Evolutionary conservation across 2,797 vertebrate species (phyloP), one percentile per base, ranked within the genome.

Genomic region (Lithobates sylvaticus): DNA sequence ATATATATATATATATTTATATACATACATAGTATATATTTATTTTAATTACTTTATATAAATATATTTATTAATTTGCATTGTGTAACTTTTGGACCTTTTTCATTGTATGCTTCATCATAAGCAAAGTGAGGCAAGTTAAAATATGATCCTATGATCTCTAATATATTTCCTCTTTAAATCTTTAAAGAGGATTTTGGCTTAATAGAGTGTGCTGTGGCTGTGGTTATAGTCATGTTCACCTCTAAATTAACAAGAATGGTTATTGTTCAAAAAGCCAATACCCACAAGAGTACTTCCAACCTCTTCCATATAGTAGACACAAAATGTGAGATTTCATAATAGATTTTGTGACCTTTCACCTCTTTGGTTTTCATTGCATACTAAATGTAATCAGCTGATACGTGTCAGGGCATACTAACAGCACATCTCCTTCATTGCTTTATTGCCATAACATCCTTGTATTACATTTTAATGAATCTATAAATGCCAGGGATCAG

Each of bases 381-480:
- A 67, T 47, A 65, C 34, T 82, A 74, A 82, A 82, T 74, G 32
- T 73, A 73, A 82, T 74, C 80, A 74, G 71, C 44, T 73, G 61
- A 65, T 47, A 68, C 75, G 76, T 67, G 72, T 75, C 61, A 68
- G 61, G 81, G 21, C 71, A 44, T 83, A 83, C 67, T 65, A 76
- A 74, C n/a, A 82, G 32, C 42, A 54, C 81, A 75, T 68, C 72
- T 76, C 27, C 58, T 76, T 5, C 72, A 47, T 6, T 67, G 39
- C 61, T 76, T 68, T 83, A 83, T 76, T 68, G 81, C 81, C 39
- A 47, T 68, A 76, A 83, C 71, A 83, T 75, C 72, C 61, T 50
- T 83, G 10, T 83, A 76, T 83, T 83, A 76, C 72, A 76, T 76
- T 83, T 83, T 83, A 83, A 83, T 83, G 72, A 76, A 83, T 68